phyloP scores from a whole-genome alignment of 2,888 invertebrate genomes.

The Tuberolachnus salignus region DNA sequence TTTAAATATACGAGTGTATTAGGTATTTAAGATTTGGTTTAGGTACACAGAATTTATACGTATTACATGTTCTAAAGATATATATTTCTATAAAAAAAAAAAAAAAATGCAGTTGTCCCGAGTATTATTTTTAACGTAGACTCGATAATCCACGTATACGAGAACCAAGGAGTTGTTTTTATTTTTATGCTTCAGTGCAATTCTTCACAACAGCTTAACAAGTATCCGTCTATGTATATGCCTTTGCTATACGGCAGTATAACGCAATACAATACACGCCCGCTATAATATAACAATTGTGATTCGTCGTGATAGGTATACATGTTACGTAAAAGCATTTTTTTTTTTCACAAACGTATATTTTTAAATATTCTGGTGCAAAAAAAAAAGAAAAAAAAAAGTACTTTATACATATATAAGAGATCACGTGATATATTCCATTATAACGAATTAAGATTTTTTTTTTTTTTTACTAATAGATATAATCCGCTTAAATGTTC shows the following conservation, averaged over 20 bases:
- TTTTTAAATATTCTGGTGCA: constrained; percentile 20
- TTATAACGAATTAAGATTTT: constrained; percentile 4
- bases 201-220: constrained; percentile 44
- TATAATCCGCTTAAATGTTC: constrained; percentile 40
- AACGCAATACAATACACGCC: constrained; percentile 28
- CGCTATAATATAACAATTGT: constrained; percentile 19
- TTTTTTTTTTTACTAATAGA: neutral
- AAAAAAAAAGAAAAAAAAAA: constrained; percentile 26
- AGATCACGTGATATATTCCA: constrained; percentile 6
- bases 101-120: no score
- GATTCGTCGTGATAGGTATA: neutral
- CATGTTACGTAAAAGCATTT: constrained; percentile 23
- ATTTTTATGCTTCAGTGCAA: constrained; percentile 36
- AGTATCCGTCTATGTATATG: constrained; percentile 27
- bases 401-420: neutral
- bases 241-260: neutral
- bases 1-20: no score
- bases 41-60: no score
- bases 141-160: neutral
- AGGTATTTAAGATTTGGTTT: no score
- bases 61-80: neutral
- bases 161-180: constrained; percentile 28
- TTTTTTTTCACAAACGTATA: constrained; percentile 8
- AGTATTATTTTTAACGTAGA: neutral
- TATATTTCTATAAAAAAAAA: constrained; percentile 8